Base-by-base conservation (phyloP, 2,888 invertebrate genomes). In the Mellilla xanthometata region DNA sequence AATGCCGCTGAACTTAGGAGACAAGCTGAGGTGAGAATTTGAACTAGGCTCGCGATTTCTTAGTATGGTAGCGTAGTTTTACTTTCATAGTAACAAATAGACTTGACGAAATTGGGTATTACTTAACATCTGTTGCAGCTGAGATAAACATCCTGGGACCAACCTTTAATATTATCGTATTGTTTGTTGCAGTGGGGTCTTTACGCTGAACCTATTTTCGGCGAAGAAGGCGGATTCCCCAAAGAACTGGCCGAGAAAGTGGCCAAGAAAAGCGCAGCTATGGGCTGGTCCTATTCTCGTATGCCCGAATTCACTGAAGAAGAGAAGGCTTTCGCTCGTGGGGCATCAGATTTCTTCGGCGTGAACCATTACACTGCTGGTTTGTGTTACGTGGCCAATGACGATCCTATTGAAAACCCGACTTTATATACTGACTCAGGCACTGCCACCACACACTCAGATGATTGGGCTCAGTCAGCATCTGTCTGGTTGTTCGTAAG, bases 331-430 rank as follows among this genome's bases (percentile, higher is more conserved):
- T 70, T 73, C 1, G 69, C 73, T 0, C 69, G 60, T 36, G 87
- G 87, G 1, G 11, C 77, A 0, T 53, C 61, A 0, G 87, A 87
- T 49, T 88, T 85, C 62, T 74, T 84, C 10, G 84, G 94, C 0
- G 79, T 95, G 2, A 95, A 95, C 62, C 91, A 93, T 46, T 96
- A 95, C 66, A 92, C 93, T 0, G 72, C 90, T 0, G 58, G 1
- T 0, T 22, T 70, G 2, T 41, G 76, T 5, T 74, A 76, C 0
- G 74, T 75, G 5, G 6, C 27, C 11, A 42, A 55, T 12, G 24
- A 40, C 2, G 55, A 45, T 4, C 44, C 43, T 6, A 34, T 33
- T 2, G 53, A 53, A 27, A 19, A 31, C 2, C 53, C 57, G 0
- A 41, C 76, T 0, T 2, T 72, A 3, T 22, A 40, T 5, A 69